Base-by-base conservation (phyloP, 2,797 vertebrate genomes). In the Poecile montanus region DNA sequence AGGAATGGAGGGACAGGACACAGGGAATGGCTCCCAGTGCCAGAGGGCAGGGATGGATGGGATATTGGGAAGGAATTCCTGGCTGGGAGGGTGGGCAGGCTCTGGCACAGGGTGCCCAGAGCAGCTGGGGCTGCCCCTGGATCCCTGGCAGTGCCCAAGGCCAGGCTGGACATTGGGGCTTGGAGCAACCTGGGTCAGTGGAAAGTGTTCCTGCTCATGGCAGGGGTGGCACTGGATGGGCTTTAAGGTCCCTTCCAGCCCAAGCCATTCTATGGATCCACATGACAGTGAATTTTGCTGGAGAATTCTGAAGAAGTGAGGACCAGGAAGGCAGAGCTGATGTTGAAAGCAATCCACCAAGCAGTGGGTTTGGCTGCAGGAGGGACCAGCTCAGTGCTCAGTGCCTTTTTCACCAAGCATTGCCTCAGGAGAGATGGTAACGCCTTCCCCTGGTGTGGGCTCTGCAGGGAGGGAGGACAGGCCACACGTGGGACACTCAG, bases 21-120 rank as follows among this genome's bases (percentile, higher is more conserved):
- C 5, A 13, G 27, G 21, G 30, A 66, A 44, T 66, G 36, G 61
- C 9, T 42, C 11, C 21, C 9, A 36, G 3, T 66, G 71, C 9
- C 36, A 74, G 44, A 57, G 29, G 12, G 7, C 23, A 65, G 34
- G 42, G 17, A 0, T 30, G 1, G 30, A 11, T 34, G 32, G 30
- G 16, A 48, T 13, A 57, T 2, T 48, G 34, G 60, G 30, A 7
- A 48, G 42, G 3, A 73, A 57, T 30, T 48, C 0, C 1, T 63
- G 1, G 0, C 50, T 16, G 13, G 0, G n/a, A 54, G 23, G 15
- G 25, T 30, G 50, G 30, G 0, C 0, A 73, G 29, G 25, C 25
- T 42, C 42, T 34, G 30, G 81, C 30, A 11, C 30, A 42, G 60
- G 8, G 2, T 73, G 23, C 2, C 29, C 48, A 62, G 48, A 62